Base-by-base conservation (phyloP, 2,797 vertebrate species). In the Coccyzus lansbergi region DNA sequence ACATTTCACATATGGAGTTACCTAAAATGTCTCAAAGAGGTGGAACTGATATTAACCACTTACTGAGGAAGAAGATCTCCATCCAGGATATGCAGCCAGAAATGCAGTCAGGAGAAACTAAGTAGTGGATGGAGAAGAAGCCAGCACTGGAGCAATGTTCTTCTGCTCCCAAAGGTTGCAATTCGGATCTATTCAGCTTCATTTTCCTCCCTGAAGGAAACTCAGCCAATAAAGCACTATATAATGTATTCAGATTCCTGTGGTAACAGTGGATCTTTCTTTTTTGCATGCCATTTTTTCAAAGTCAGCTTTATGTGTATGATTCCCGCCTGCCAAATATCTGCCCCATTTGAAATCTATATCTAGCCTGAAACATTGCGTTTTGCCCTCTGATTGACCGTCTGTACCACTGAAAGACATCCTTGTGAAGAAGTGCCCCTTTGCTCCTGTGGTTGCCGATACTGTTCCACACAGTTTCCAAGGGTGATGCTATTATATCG, bases 381-480 rank as follows among this genome's bases (percentile, higher is more conserved):
- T 85, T 96, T 84, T 98, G 98, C 95, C 97, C 98, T 98, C 91
- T 95, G 86, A 74, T 96, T 98, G 98, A 98, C 97, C 93, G 97
- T 98, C 98, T 98, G 97, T 29, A 4, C 86, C 96, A 97, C 31
- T 98, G 97, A 98, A 98, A 97, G 97, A 62, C 96, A 80, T 92
- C 86, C 93, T 98, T 98, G 97, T 98, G 88, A 89, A 95, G 92
- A 94, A 81, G 63, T 97, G 95, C 94, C 95, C 97, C 87, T 97
- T 97, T 97, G 97, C 95, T 97, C 97, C 95, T 95, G 92, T 90
- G 89, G 95, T 97, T 97, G 93, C 96, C 96, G 97, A 64, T 93
- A 96, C 93, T 95, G 91, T 74, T 96, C 94, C 89, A 87, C 93
- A 95, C 87, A 94, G 96, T 96, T 97, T 97, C 97, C 95, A 98